A percentile compares a stretch with the other conserved stretches of the same genome.
Conservation (phyloP, 2,888 invertebrate species). For the Herminia tarsipennalis region DNA sequence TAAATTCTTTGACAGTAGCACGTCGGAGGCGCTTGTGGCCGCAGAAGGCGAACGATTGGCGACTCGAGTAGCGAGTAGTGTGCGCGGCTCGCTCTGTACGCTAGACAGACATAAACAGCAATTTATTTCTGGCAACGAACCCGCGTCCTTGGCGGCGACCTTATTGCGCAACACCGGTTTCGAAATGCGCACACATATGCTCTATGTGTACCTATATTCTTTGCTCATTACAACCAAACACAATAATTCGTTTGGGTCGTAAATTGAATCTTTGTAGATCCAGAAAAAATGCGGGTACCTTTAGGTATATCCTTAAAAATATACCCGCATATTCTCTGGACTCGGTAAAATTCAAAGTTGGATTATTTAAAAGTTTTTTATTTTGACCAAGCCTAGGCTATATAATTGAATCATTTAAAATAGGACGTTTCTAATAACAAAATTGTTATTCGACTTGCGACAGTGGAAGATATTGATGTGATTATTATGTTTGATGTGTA, state of each 20-base stretch:
- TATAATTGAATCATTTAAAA: no score
- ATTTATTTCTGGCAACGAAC: slow-evolving; percentile 84
- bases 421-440: no score
- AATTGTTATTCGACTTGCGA: no score
- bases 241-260: slow-evolving; percentile 4
- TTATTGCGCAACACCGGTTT: slow-evolving; percentile 85
- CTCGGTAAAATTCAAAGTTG: no score
- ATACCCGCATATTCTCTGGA: no score
- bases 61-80: slow-evolving; percentile 21
- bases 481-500: no score
- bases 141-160: slow-evolving; percentile 83
- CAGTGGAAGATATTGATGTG: no score
- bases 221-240: slow-evolving; percentile 41
- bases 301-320: no score
- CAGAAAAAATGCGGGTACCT: no score
- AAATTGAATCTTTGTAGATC: no score
- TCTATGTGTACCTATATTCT: slow-evolving; percentile 52
- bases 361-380: no score
- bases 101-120: slow-evolving; percentile 81
- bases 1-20: neutral
- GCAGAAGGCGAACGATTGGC: slow-evolving; percentile 21
- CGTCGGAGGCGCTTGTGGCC: neutral
- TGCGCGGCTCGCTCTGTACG: slow-evolving; percentile 50
- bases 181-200: slow-evolving; percentile 70
- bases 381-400: no score